Percentiles rank a stretch among this genome's conserved stretches.
phyloP scores from a whole-genome alignment of 2,888 invertebrate species.

The Carcina quercana region DNA sequence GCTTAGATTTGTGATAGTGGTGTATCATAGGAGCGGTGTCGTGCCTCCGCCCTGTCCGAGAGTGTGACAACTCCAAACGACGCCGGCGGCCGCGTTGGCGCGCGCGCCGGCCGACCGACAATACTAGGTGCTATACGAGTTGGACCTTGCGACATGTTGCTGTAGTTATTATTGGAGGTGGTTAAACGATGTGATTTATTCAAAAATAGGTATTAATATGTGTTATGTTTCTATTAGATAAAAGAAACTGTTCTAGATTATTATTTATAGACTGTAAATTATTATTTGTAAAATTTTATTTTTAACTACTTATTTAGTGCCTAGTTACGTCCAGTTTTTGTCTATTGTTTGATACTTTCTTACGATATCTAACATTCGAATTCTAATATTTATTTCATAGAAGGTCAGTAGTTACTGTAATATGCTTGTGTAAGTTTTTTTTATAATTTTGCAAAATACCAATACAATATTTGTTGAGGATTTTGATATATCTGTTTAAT shows the following conservation, averaged over 20 bases:
- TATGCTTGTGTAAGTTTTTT: constrained; percentile 42
- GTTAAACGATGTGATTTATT: constrained; percentile 58
- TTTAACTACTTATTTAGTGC: constrained; percentile 49
- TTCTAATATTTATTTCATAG: constrained; percentile 66
- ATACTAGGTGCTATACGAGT: constrained; percentile 72
- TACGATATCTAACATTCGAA: constrained; percentile 52
- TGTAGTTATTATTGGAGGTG: constrained; percentile 58
- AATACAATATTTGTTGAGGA: constrained; percentile 39
- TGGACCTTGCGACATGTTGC: constrained; percentile 65
- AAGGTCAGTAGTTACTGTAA: constrained; percentile 61
- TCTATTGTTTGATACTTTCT: constrained; percentile 57
- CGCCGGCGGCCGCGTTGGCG: constrained; percentile 41
- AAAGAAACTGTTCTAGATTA: constrained; percentile 56
- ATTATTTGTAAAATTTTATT: constrained; percentile 52
- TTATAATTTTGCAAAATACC: constrained; percentile 38
- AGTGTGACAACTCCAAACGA: constrained; percentile 56
- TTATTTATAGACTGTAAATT: constrained; percentile 64
- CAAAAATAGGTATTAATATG: constrained; percentile 60
- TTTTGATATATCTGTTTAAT: constrained; percentile 51
- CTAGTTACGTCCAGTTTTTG: constrained; percentile 63
- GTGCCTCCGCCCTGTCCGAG: constrained; percentile 34
- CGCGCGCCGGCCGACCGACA: constrained; percentile 64
- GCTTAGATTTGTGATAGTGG: constrained; percentile 71
- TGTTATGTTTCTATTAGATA: constrained; percentile 61
- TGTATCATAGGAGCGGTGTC: constrained; percentile 35